These are phyloP conservation scores for Antheraea assamensis DNA, from an alignment of 2,888 invertebrate genomes.

Conservation along the genomic window DNA sequence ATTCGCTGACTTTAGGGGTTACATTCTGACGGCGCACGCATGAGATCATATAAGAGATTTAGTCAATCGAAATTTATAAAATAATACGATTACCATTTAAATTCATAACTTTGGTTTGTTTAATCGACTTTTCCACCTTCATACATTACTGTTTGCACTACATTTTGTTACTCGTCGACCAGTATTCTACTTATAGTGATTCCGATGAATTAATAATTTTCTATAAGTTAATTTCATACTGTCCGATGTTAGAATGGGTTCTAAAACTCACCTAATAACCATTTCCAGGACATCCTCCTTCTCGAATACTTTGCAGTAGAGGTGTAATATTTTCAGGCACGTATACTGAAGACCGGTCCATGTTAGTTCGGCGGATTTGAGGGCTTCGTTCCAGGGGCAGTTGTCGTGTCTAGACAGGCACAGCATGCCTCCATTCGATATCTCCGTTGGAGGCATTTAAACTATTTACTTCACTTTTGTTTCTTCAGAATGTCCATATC, in stretches of 20 bases:
- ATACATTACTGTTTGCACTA: too few relatives aligned
- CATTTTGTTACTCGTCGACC: too few relatives aligned
- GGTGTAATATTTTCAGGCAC: constrained; percentile 90
- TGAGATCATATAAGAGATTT: not conserved
- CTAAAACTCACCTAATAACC: constrained; percentile 86
- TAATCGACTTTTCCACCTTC: too few relatives aligned
- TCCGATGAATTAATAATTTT: too few relatives aligned
- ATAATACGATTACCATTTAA: too few relatives aligned
- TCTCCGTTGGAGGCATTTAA: constrained; percentile 80
- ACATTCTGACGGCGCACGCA: not conserved
- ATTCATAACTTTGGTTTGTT: too few relatives aligned
- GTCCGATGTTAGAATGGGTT: not conserved
- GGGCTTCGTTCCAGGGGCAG: constrained; percentile 83
- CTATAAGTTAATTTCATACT: not conserved
- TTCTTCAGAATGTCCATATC: constrained; percentile 23
- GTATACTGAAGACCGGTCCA: constrained; percentile 94
- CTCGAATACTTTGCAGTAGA: constrained; percentile 94
- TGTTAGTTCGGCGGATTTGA: constrained; percentile 81
- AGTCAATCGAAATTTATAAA: too few relatives aligned
- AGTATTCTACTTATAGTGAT: too few relatives aligned
- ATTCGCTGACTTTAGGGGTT: too few relatives aligned
- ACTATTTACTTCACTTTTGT: constrained; percentile 27
- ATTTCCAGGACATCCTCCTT: constrained; percentile 90
- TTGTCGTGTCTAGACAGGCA: constrained; percentile 84
- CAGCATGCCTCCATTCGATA: constrained; percentile 77